Evolutionary conservation across 2,888 invertebrate genomes (phyloP).

Genomic region (Leucophenga montana): DNA sequence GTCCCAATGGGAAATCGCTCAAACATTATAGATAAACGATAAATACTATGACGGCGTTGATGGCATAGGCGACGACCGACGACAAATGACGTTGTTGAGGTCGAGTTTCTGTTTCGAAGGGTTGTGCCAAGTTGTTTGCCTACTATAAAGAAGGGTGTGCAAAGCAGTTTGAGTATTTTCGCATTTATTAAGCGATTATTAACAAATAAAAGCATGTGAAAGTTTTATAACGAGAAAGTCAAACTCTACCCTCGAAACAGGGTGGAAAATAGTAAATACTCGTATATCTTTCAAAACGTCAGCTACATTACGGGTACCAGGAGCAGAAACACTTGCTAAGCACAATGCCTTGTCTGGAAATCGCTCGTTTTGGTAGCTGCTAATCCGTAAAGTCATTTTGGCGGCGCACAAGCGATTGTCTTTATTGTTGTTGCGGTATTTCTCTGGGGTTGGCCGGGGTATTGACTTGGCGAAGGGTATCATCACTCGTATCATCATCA

Average conservation of each 20-base stretch:
- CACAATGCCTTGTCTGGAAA: not conserved
- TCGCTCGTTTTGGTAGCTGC: slow-evolving; percentile 28
- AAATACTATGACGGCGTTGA: slow-evolving; percentile 54
- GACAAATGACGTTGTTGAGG: no score
- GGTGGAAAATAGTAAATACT: not conserved
- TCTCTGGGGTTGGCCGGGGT: slow-evolving; percentile 15
- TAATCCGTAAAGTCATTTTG: slow-evolving; percentile 68
- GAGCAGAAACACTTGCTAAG: slow-evolving; percentile 34
- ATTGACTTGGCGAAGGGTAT: not conserved
- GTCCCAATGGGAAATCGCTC: slow-evolving; percentile 22
- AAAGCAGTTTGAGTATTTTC: slow-evolving; percentile 47
- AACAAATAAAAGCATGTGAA: slow-evolving; percentile 58
- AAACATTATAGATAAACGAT: slow-evolving; percentile 57
- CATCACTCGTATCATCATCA: slow-evolving; percentile 42
- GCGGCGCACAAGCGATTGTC: slow-evolving; percentile 22
- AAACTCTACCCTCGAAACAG: not conserved
- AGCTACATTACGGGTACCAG: not conserved
- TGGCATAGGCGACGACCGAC: slow-evolving; percentile 19
- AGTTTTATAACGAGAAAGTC: slow-evolving; percentile 22
- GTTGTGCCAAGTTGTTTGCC: not conserved
- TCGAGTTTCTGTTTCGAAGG: no score
- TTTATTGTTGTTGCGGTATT: slow-evolving; percentile 26
- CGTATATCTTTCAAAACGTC: not conserved
- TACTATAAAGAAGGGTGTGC: no score
- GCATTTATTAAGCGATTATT: slow-evolving; percentile 72